Evolutionary conservation across 2,797 vertebrate genomes (phyloP), one percentile per base, ranked within the genome.

Genomic region (Anguilla obscura): DNA sequence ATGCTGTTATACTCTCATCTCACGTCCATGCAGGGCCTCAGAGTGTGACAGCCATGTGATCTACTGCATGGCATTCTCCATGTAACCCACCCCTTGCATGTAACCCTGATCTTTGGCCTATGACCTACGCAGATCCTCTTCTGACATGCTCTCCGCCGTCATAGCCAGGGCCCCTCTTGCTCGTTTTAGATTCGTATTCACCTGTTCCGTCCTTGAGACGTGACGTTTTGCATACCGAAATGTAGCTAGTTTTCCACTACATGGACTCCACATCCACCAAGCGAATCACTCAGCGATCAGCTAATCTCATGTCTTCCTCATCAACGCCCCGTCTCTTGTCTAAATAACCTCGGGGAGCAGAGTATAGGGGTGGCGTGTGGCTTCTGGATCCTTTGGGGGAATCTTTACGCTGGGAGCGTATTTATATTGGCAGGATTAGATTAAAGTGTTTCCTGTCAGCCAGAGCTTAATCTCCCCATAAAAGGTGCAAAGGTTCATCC

Each of bases 361-460:
- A 40, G 63, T 45, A 56, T 88, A 69, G 79, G 85, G 50, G 48
- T 85, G 27, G 56, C 76, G 66, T 83, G 10, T 54, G 3, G 54
- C 16, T 16, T 30, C 58, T 69, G 85, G 52, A 86, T 36, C 12
- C 85, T 63, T 1, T 30, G 52, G 16, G 36, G 60, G 30, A 86
- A 33, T 45, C 82, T 63, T 85, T 66, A 82, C 14, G 52, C 10
- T 24, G 40, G 18, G 84, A 52, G 54, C 27, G 63, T 90, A 71
- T 92, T 90, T 87, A 85, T 88, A 33, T 90, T 91, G 89, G 91
- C 86, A 85, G 84, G 50, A 88, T 89, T 89, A 85, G 40, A 84
- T 74, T 58, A 24, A 30, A 88, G 87, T 45, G 18, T 24, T 50
- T 85, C 90, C 90, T 92, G 85, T 91, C 91, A 91, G 60, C 71